Base-by-base conservation (phyloP, 2,797 vertebrate genomes). In the Hydrocynus forskahlii region DNA sequence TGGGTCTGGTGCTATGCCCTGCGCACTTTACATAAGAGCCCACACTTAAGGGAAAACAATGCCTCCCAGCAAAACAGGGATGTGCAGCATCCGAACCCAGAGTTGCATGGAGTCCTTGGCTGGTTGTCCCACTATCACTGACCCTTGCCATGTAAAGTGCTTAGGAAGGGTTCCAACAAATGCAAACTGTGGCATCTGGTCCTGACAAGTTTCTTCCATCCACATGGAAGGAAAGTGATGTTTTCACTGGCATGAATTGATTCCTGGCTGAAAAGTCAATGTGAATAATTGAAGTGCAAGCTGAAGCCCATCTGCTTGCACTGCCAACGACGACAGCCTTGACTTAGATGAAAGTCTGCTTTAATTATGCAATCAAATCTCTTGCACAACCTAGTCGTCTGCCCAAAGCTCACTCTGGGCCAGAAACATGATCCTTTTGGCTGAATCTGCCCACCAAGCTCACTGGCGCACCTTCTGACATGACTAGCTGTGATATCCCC, bases 291-390 rank as follows among this genome's bases (percentile, higher is more conserved):
- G 55, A 62, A 67, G 50, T 63, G 72, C 64, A 67, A 80, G 62
- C 38, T 74, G 43, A 55, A 57, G 7, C 19, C 50, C 69, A 38
- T 72, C 69, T 72, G 57, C 59, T 54, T 2, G 21, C 21, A 0
- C 0, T 55, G 69, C 78, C 69, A 38, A 71, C 38, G 12, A 35
- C 8, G 19, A 60, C 71, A 52, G 79, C 72, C 57, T 68, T 38
- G 40, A 35, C 71, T n/a, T 35, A 55, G 70, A 80, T 67, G 40
- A 57, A 59, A 68, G 79, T 25, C 79, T 14, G 59, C 16, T 76
- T 54, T 72, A 72, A 72, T 72, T 72, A 72, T 55, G 50, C 50
- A 55, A 72, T 72, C 69, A 72, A 55, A 72, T 72, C 69, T 72
- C 50, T 7, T 38, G 50, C 69, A 72, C 48, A n/a, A 54, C 14